Base-by-base conservation (phyloP, 1,140 invertebrate species). In the Cataglyphis hispanica region DNA sequence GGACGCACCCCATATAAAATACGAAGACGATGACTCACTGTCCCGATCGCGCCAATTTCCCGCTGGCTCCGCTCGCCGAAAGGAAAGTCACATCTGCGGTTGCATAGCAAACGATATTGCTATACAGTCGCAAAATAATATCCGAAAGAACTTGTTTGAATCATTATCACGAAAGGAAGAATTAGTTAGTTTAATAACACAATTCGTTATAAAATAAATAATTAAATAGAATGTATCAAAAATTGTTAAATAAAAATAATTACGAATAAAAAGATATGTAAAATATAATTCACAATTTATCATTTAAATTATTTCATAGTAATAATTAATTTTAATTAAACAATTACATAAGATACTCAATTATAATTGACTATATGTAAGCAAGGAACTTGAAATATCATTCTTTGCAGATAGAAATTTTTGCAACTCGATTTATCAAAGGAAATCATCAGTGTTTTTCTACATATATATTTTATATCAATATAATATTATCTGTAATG, bases 21-120 rank as follows among this genome's bases (percentile, higher is more conserved):
- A 46, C 13, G 25, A 50, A 50, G 46, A 43, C 10, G 53, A 34
- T 83, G 78, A 83, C 37, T 83, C 78, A 83, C 53, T 34, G 13
- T 27, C 22, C 50, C n/a, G 43, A 37, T 60, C 50, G 61, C 22
- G 40, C 60, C 58, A 66, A 87, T 88, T 85, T 87, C 86, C 86
- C 58, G 64, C 61, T 67, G 22, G 53, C 53, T 81, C 80, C 53
- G 31, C n/a, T 72, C 16, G 11, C 3, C 50, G 27, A 25, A 22
- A 56, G 50, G 16, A 50, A 87, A 88, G 70, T 70, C 69, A 37
- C 27, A 60, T 56, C n/a, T 56, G 16, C 10, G 77, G 31, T 46
- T 8, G 46, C 27, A 13, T 43, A 53, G 60, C 43, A 25, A 78
- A 78, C 27, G n/a, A 37, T 66, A 78, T 46, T 67, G 56, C n/a